Evolutionary conservation across 1,140 invertebrate genomes (phyloP).

Genomic region (Tribolium castaneum): DNA sequence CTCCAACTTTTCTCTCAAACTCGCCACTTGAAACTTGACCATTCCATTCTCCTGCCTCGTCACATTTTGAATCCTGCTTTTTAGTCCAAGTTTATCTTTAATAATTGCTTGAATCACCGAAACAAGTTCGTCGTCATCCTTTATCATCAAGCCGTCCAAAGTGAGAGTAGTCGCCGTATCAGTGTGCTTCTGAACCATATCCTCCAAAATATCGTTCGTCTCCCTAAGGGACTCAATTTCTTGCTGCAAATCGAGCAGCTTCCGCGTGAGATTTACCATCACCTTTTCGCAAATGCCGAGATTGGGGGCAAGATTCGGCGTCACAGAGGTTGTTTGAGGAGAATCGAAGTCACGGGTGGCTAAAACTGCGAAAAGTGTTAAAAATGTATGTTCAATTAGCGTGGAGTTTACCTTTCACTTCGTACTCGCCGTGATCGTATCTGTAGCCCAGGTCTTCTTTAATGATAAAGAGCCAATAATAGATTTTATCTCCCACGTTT

Average conservation of each 20-base stretch:
- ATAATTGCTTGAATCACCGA: conserved; percentile 4
- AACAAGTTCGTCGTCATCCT: conserved; percentile 1
- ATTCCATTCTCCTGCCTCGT: not conserved
- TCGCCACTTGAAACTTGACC: conserved; percentile 10
- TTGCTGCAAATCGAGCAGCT: conserved; percentile 23
- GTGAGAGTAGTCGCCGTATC: conserved; percentile 27
- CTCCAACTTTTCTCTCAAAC: conserved; percentile 29
- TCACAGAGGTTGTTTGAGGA: not conserved
- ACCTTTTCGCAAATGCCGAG: conserved; percentile 4
- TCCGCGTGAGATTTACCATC: conserved; percentile 40
- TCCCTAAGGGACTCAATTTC: conserved; percentile 40
- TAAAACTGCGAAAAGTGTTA: not conserved
- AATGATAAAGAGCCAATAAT: conserved; percentile 70
- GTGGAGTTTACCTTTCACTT: conserved; percentile 48
- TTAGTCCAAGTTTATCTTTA: conserved; percentile 19
- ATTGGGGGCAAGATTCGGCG: not conserved
- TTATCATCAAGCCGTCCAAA: not conserved
- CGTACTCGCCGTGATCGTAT: conserved; percentile 53
- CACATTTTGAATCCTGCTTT: not conserved
- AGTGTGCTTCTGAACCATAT: conserved; percentile 36
- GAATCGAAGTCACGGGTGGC: not conserved
- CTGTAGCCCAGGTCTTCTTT: conserved; percentile 63
- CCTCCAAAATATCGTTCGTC: conserved; percentile 39
- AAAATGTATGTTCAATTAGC: not conserved
- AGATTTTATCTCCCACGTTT: conserved; percentile 65